Evolutionary conservation across 2,113 vertebrate species (phyloP), one percentile per base, ranked within the genome.

Genomic region (Corapipo altera): DNA sequence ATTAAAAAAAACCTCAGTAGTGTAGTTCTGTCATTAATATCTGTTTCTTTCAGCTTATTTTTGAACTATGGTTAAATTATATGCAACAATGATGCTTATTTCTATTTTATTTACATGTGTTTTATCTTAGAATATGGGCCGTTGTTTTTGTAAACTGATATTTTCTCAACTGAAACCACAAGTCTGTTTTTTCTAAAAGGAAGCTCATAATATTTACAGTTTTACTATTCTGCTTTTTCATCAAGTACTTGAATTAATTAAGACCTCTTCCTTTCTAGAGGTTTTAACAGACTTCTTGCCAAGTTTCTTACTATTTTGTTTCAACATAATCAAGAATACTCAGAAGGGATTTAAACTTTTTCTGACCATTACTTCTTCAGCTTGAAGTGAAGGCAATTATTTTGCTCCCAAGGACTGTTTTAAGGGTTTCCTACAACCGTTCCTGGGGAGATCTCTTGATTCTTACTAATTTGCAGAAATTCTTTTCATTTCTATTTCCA

Each of bases 321-420:
- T 90, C 24, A 61, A 26, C 7, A 10, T 49, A 65, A 89, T 46
- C 77, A 75, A 79, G 32, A 54, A 76, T 14, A 52, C 5, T 87
- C 70, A 85, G 67, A 79, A 44, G 30, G 26, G 17, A 85, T 74
- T 93, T 88, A 69, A 70, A 72, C 26, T 88, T 80, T 81, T 43
- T 90, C 46, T 93, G 87, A 30, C 51, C 54, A 33, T 72, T 86
- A 43, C 37, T 77, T 91, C n/a, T 77, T 82, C 74, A 85, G 20
- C 28, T 85, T 90, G 75, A 94, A 88, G 35, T 48, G 52, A 91
- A 94, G 67, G 70, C 59, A 95, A 77, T 91, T 93, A 80, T 88
- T 95, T 91, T 95, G 16, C 13, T 64, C 33, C 52, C 5, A 5
- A 92, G 37, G 49, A 92, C 39, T 72, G 5, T 49, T 83, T 83